Evolutionary conservation across 2,888 invertebrate species (phyloP).

Genomic region (Hydraecia micacea): DNA sequence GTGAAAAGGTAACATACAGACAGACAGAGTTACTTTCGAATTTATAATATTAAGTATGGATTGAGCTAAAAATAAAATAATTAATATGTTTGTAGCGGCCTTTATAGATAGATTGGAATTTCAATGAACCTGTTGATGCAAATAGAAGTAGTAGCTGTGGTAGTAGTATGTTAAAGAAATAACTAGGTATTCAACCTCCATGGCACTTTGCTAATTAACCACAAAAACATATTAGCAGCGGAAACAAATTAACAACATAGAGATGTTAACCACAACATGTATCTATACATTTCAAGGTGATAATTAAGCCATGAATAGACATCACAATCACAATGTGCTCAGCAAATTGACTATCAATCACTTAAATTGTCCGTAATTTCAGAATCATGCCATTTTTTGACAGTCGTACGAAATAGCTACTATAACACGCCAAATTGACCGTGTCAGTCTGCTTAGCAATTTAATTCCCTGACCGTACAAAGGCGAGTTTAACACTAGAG

Average conservation of each 20-base stretch:
- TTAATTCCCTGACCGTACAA: neutral
- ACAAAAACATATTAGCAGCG: conserved; percentile 31
- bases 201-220: conserved; percentile 37
- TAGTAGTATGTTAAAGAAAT: neutral
- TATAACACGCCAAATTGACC: neutral
- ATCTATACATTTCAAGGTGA: conserved; percentile 56
- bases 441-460: neutral
- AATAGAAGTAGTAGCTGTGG: conserved; percentile 6
- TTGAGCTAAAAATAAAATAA: conserved; percentile 15
- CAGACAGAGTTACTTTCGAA: too few species aligned
- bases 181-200: conserved; percentile 3
- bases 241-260: conserved; percentile 46
- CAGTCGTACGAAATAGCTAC: too few species aligned
- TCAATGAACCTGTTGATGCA: neutral
- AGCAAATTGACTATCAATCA: neutral
- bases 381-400: neutral
- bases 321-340: neutral
- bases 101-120: neutral
- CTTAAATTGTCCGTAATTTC: neutral
- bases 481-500: neutral
- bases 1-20: too few species aligned
- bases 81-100: neutral
- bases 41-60: too few species aligned
- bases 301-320: conserved; percentile 5
- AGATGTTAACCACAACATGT: conserved; percentile 33